Base-by-base conservation (phyloP, 2,113 vertebrate species). In the Erythrocercus mccallii region DNA sequence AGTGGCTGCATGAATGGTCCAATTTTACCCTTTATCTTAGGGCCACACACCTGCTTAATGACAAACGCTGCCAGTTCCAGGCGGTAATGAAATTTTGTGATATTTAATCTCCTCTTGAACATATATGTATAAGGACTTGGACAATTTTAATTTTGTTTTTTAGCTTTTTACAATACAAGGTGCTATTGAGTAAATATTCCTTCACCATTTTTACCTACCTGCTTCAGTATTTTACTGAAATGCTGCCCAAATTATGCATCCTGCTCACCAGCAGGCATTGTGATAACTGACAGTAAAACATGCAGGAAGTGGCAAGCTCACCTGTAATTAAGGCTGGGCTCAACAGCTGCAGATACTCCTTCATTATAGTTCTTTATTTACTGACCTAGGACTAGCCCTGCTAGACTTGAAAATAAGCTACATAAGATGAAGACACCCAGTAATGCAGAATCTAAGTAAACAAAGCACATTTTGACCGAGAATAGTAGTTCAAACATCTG, bases 381-480 rank as follows among this genome's bases (percentile, higher is more conserved):
- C 42, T 96, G 90, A 81, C 90, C 74, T 90, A 80, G 38, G 28
- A 82, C 50, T 90, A 81, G 90, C 79, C 68, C n/a, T 79, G 31
- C 48, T 73, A 40, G 56, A 91, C 76, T 86, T 53, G 62, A 88
- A 50, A 94, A 94, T 88, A 90, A 81, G 66, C 35, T 76, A 73
- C 90, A 56, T 92, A 81, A 31, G 56, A 33, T 90, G 64, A 69
- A 76, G 37, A 87, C 64, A 72, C 37, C 23, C 18, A 40, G 20
- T 71, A 77, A 51, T 27, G 70, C 19, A 78, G 77, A 90, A 83
- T 51, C 12, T 61, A 88, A 90, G 86, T 72, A 94, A 91, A 87
- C 71, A 18, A 90, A 95, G 40, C 28, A 51, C 31, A 72, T 95
- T 62, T 62, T 66, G 44, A 71, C 45, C 81, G 78, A 47, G n/a